These are phyloP conservation scores for Leptopilina syphax DNA, from an alignment of 2,888 invertebrate species.

Conservation along the genomic window DNA sequence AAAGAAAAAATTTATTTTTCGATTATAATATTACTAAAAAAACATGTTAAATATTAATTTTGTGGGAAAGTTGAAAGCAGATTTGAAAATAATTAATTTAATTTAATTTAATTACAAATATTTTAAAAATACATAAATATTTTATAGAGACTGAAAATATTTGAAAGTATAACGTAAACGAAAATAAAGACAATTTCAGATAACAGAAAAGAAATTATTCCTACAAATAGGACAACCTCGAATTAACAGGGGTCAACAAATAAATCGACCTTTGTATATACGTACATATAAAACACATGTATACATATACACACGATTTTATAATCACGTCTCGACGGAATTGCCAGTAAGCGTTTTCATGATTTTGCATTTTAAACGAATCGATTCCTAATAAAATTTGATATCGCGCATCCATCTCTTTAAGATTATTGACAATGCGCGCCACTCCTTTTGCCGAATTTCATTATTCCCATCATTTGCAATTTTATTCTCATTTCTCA, in stretches of 20 bases:
- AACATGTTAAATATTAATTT: too few species aligned
- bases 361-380: conserved; percentile 29
- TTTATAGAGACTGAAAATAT: too few species aligned
- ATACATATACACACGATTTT: background rate
- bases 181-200: background rate
- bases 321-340: background rate
- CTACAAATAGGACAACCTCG: background rate
- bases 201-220: conserved; percentile 3
- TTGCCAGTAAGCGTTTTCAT: conserved; percentile 12
- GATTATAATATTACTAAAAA: too few species aligned
- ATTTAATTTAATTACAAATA: too few species aligned
- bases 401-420: conserved; percentile 24
- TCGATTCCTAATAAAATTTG: conserved; percentile 33
- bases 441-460: conserved; percentile 11
- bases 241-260: background rate
- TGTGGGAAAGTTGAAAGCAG: too few species aligned
- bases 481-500: conserved; percentile 29
- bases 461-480: conserved; percentile 18
- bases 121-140: too few species aligned
- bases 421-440: conserved; percentile 29
- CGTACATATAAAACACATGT: too few species aligned
- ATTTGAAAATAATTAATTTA: too few species aligned
- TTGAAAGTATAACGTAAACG: too few species aligned
- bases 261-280: conserved; percentile 10
- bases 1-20: too few species aligned